Conservation (phyloP, 1,140 invertebrate genomes). For the Cydia amplana region DNA sequence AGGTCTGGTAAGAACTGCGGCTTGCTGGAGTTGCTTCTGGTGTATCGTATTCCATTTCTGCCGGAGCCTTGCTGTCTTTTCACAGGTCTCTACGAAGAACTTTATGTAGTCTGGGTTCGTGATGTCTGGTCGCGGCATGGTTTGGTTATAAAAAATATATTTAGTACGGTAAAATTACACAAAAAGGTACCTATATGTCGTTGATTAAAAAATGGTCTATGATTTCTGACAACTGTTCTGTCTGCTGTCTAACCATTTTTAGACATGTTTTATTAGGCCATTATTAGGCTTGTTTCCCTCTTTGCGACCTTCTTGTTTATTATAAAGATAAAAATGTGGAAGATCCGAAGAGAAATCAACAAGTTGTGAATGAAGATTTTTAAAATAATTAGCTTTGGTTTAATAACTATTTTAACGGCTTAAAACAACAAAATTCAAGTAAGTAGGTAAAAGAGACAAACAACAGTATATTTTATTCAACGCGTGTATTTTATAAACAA, state of each 20-base stretch:
- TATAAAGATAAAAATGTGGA: too few species aligned
- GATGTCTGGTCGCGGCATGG: slow-evolving; percentile 48
- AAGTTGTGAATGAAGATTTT: background rate
- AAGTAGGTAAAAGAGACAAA: background rate
- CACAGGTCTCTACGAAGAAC: slow-evolving; percentile 49
- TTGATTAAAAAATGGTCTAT: too few species aligned
- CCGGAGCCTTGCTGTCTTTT: slow-evolving; percentile 44
- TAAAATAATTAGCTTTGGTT: slow-evolving; percentile 13
- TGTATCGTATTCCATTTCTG: slow-evolving; percentile 48
- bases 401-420: background rate
- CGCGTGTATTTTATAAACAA: slow-evolving; percentile 2
- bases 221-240: background rate
- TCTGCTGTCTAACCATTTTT: background rate
- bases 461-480: slow-evolving; percentile 1
- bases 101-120: slow-evolving; percentile 49
- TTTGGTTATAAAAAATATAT: slow-evolving; percentile 25
- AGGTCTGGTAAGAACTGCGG: slow-evolving; percentile 42
- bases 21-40: slow-evolving; percentile 39
- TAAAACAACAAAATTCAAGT: background rate
- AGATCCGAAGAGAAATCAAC: too few species aligned
- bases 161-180: background rate
- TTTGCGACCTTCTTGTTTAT: too few species aligned
- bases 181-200: background rate
- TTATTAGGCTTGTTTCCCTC: too few species aligned
- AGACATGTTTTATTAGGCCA: too few species aligned